Evolutionary conservation across 1,140 invertebrate species (phyloP), one percentile per base, ranked within the genome.

Genomic region (Ostrea edulis): DNA sequence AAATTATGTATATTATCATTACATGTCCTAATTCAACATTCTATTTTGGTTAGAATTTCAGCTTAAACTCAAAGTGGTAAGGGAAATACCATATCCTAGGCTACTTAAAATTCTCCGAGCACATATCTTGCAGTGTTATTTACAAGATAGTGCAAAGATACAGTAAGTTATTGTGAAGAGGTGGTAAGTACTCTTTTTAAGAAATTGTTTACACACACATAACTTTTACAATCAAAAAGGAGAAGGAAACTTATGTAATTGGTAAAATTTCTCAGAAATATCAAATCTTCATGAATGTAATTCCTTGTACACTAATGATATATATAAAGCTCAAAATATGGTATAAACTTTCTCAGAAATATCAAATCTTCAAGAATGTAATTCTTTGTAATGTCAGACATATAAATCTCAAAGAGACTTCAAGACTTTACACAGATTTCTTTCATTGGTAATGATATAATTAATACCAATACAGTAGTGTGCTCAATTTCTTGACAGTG

Each of bases 71-170:
- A 44, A 44, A 44, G 35, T 44, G 29, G 68, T 35, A 77, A 29
- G 9, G 14, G 5, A 11, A 22, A 77, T 77, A 11, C 25, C 68
- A 77, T 77, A 29, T 25, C 68, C 11, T 14, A 7, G 0, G 17
- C 7, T 25, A 77, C 68, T 77, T 77, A 22, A 77, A 35, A 22
- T 77, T 35, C 22, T 29, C 35, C 12, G 25, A 12, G 22, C 68
- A 77, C 68, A 29, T n/a, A n/a, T 35, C 25, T 22, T 22, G 22
- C 29, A 5, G 8, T 12, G 25, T 77, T 25, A 62, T 77, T 77
- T 77, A 77, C 68, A 9, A 77, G 35, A 77, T 77, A 14, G 29
- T 77, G 22, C 14, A 77, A 77, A 14, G 68, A 77, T 77, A 77
- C 25, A 77, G 68, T 77, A 14, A 25, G 25, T 77, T 29, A 77